Percentiles rank a stretch among this genome's conserved stretches.
phyloP scores from a whole-genome alignment of 2,888 invertebrate species.

The Darwinula stevensoni region DNA sequence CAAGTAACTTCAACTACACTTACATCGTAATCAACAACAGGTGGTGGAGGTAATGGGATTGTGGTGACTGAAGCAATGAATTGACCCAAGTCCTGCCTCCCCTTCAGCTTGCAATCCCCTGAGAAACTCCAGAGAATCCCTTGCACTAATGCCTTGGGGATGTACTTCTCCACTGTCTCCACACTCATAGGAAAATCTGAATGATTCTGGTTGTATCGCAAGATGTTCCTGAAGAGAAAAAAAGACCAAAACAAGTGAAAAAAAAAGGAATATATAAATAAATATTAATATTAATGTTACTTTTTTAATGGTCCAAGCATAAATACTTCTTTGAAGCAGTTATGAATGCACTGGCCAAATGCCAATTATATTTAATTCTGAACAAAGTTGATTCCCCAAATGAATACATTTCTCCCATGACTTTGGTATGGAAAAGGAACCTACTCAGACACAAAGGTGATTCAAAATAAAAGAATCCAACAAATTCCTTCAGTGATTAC shows the following conservation, averaged over 20 bases:
- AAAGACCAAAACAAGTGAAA: too few relatives aligned
- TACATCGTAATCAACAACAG: conserved; percentile 88
- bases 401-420: too few relatives aligned
- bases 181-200: conserved; percentile 74
- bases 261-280: neutral
- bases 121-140: conserved; percentile 90
- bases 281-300: too few relatives aligned
- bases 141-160: conserved; percentile 74
- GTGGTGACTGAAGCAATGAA: conserved; percentile 86
- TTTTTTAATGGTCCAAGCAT: too few relatives aligned
- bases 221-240: conserved; percentile 33
- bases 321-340: too few relatives aligned
- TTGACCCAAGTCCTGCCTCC: conserved; percentile 75
- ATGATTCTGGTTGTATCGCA: conserved; percentile 74
- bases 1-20: conserved; percentile 11
- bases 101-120: conserved; percentile 90
- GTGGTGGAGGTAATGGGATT: conserved; percentile 57
- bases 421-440: neutral
- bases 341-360: too few relatives aligned
- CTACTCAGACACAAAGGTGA: neutral
- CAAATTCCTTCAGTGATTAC: conserved; percentile 14
- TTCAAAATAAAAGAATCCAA: neutral
- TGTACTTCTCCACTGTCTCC: conserved; percentile 74
- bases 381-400: too few relatives aligned
- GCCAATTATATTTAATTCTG: too few relatives aligned